Evolutionary conservation across 2,888 invertebrate genomes (phyloP).

Genomic region (Drosophila subsilvestris): DNA sequence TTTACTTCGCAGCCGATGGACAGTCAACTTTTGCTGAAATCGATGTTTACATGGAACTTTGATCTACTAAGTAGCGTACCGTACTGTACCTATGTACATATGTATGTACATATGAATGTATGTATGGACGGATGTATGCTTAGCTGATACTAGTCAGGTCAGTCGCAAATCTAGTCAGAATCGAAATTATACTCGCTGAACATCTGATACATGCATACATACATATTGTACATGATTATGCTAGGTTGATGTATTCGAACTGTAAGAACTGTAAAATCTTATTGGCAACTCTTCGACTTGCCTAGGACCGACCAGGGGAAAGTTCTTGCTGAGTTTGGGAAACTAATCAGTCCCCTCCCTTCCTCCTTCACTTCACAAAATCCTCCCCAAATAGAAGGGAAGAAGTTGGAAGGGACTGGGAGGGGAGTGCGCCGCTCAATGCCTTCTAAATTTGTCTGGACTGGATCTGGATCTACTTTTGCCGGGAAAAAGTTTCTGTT

Average conservation of each 20-base stretch:
- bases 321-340: neutral
- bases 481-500: slow-evolving; percentile 20
- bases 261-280: neutral
- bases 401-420: neutral
- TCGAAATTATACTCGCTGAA: too few relatives aligned
- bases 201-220: too few relatives aligned
- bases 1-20: neutral
- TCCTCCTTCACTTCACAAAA: neutral
- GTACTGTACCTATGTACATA: too few relatives aligned
- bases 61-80: neutral
- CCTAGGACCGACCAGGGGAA: neutral
- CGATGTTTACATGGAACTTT: neutral
- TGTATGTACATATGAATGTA: too few relatives aligned
- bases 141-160: too few relatives aligned
- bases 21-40: neutral
- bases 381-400: neutral
- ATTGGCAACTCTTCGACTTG: neutral
- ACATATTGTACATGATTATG: too few relatives aligned
- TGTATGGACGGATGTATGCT: too few relatives aligned
- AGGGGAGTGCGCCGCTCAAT: slow-evolving; percentile 15
- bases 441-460: slow-evolving; percentile 16
- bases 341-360: too few relatives aligned
- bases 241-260: too few relatives aligned
- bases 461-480: neutral
- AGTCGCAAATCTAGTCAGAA: too few relatives aligned